Evolutionary conservation across 2,113 vertebrate species (phyloP).

Genomic region (Chaetorhynchus papuensis): DNA sequence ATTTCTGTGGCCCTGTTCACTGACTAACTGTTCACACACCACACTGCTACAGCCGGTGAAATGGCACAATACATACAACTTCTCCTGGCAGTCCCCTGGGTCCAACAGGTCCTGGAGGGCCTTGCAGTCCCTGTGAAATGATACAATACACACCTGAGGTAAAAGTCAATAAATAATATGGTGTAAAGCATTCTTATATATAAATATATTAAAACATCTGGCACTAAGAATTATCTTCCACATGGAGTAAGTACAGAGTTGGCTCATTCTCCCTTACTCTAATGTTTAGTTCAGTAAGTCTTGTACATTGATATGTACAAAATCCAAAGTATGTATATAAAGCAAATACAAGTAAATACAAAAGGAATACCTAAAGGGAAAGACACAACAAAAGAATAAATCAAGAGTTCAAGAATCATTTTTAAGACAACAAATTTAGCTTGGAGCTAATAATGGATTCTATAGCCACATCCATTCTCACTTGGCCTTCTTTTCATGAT

Average conservation of each 20-base stretch:
- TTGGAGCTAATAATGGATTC: too few relatives aligned
- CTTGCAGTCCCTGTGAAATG: slow-evolving; percentile 82
- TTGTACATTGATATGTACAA: not conserved
- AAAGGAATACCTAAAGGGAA: not conserved
- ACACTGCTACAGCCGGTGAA: not conserved
- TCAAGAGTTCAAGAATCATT: not conserved
- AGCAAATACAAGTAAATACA: not conserved
- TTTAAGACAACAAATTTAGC: not conserved
- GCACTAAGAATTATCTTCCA: not conserved
- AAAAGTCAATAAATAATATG: not conserved
- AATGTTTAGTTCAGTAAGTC: not conserved
- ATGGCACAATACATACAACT: slow-evolving; percentile 71
- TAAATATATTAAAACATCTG: not conserved
- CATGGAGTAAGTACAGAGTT: not conserved
- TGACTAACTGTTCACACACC: not conserved
- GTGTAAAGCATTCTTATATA: not conserved
- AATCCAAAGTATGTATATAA: not conserved
- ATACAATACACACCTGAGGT: not conserved
- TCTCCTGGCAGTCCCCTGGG: slow-evolving; percentile 84
- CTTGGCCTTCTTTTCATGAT: not conserved
- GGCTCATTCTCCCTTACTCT: not conserved
- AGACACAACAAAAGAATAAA: not conserved
- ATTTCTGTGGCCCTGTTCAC: not conserved
- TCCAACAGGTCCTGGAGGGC: slow-evolving; percentile 79
- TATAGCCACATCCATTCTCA: not conserved